Conservation (phyloP, 2,113 vertebrate species). For the Mirza zaza region DNA sequence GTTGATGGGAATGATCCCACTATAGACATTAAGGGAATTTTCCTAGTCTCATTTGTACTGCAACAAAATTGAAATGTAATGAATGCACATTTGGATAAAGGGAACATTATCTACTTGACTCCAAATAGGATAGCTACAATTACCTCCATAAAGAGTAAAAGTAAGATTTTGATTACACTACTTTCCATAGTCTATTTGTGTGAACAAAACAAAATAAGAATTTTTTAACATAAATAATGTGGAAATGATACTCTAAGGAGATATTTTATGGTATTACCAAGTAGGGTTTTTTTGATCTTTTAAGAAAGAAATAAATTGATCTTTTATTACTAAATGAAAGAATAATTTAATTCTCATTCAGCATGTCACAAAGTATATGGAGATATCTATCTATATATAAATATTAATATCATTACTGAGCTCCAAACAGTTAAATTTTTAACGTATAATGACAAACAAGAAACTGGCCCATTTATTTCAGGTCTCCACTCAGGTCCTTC, state of each 20-base stretch:
- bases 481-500: background rate
- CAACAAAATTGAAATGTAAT: conserved; percentile 24
- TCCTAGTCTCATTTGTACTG: background rate
- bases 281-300: background rate
- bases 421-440: background rate
- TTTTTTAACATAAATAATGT: background rate
- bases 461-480: background rate
- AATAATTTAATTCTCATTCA: background rate
- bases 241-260: background rate
- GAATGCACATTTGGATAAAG: conserved; percentile 14
- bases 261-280: background rate
- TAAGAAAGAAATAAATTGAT: background rate
- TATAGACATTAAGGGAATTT: conserved; percentile 30
- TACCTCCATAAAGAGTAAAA: conserved; percentile 21
- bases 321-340: background rate
- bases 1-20: background rate
- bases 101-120: background rate
- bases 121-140: conserved; percentile 21
- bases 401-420: background rate
- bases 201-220: background rate
- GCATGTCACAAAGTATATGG: background rate
- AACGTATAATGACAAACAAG: background rate
- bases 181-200: background rate
- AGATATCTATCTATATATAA: no score
- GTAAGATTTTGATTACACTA: background rate